Evolutionary conservation across 2,888 invertebrate species (phyloP).

Genomic region (Xanthia togata): DNA sequence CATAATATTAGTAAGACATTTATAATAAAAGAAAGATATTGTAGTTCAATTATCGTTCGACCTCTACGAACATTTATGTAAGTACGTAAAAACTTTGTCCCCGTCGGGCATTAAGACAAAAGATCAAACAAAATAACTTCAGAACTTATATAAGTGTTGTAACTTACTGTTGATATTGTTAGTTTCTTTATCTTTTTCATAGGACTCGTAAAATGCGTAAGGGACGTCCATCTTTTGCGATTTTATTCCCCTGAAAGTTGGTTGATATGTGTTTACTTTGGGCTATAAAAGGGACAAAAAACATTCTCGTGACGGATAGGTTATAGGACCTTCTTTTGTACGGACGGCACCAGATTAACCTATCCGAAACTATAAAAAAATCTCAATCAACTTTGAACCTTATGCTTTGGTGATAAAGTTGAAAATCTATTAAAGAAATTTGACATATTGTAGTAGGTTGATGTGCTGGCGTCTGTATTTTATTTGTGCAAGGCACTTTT

Average conservation of each 20-base stretch:
- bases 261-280: conserved; percentile 22
- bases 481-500: too few relatives aligned
- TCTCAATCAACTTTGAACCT: too few relatives aligned
- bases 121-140: conserved; percentile 49
- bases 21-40: conserved; percentile 7
- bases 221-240: conserved; percentile 32
- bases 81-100: conserved; percentile 34
- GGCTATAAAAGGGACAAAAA: neutral
- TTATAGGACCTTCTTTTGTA: neutral
- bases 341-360: too few relatives aligned
- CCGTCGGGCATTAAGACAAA: conserved; percentile 17
- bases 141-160: conserved; percentile 39
- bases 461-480: too few relatives aligned
- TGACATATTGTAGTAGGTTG: too few relatives aligned
- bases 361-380: too few relatives aligned
- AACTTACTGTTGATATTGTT: conserved; percentile 51
- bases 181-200: conserved; percentile 51
- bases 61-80: conserved; percentile 19
- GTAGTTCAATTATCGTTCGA: conserved; percentile 26
- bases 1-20: neutral
- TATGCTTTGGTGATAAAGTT: too few relatives aligned
- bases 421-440: too few relatives aligned
- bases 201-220: conserved; percentile 41
- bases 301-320: neutral
- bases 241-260: conserved; percentile 14